Evolutionary conservation across 1,140 invertebrate species (phyloP).

Genomic region (Brachionus paranguensis): DNA sequence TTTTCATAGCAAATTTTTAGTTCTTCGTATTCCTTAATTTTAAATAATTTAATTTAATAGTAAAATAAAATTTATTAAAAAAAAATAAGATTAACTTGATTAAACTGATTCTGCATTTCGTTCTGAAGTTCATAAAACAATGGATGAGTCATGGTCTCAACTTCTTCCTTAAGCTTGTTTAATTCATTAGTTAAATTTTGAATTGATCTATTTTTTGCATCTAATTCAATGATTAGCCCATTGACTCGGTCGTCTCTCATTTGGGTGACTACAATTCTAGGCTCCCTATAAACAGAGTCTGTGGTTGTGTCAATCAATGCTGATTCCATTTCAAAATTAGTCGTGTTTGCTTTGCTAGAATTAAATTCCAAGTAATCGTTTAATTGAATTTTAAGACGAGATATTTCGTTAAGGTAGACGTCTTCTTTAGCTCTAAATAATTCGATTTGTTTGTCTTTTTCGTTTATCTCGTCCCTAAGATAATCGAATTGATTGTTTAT

Average conservation of each 20-base stretch:
- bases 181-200: background rate
- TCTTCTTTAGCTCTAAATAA: background rate
- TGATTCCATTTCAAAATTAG: constrained; percentile 7
- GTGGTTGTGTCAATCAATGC: background rate
- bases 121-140: background rate
- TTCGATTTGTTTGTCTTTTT: constrained; percentile 8
- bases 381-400: constrained; percentile 8
- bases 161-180: background rate
- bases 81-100: background rate
- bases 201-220: background rate
- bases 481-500: constrained; percentile 23
- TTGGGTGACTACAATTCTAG: background rate
- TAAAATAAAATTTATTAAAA: background rate
- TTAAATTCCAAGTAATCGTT: background rate
- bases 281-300: background rate
- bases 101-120: constrained; percentile 12
- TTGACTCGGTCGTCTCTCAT: background rate
- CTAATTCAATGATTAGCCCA: background rate
- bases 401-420: background rate
- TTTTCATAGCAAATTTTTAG: background rate
- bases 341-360: background rate
- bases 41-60: background rate
- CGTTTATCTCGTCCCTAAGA: constrained; percentile 3
- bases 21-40: constrained; percentile 1
- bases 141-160: constrained; percentile 5